Evolutionary conservation across 1,140 invertebrate genomes (phyloP).

Genomic region (Hycleus phaleratus): DNA sequence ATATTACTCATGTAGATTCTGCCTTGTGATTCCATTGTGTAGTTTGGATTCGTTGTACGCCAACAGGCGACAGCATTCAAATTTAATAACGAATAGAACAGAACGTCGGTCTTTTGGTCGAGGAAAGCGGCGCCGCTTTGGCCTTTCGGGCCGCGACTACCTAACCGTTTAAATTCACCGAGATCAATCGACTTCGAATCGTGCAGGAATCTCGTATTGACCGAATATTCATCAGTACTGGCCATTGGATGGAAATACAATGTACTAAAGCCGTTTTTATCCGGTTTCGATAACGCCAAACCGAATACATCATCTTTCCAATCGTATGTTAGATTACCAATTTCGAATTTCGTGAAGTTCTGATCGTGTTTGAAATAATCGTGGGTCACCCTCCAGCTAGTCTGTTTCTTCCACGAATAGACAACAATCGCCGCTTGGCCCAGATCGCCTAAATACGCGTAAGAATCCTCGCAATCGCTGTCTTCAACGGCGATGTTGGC

Average conservation of each 20-base stretch:
- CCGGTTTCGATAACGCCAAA: constrained; percentile 50
- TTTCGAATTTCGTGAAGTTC: constrained; percentile 58
- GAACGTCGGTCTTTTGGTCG: constrained; percentile 59
- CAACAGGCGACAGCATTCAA: constrained; percentile 70
- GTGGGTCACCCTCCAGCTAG: constrained; percentile 62
- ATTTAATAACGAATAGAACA: constrained; percentile 70
- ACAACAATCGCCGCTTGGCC: constrained; percentile 58
- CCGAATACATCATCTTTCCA: constrained; percentile 72
- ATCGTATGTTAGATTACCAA: constrained; percentile 61
- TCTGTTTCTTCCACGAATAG: constrained; percentile 58
- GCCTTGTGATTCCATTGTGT: constrained; percentile 57
- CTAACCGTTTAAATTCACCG: constrained; percentile 58
- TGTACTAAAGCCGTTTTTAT: constrained; percentile 57
- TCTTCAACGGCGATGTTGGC: constrained; percentile 69
- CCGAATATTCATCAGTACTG: constrained; percentile 63
- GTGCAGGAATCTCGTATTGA: constrained; percentile 56
- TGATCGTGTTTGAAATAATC: constrained; percentile 65
- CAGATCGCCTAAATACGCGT: constrained; percentile 57
- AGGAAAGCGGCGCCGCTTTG: constrained; percentile 68
- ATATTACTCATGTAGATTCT: constrained; percentile 61
- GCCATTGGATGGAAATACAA: constrained; percentile 71
- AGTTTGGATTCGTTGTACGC: constrained; percentile 58
- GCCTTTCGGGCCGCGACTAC: constrained; percentile 58
- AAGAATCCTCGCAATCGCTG: constrained; percentile 56
- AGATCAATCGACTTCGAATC: constrained; percentile 49